These are phyloP conservation scores for Phacellophora camtschatica DNA, from an alignment of 30 jellyfish, hydroid and myxozoan species.

Conservation along the genomic window DNA sequence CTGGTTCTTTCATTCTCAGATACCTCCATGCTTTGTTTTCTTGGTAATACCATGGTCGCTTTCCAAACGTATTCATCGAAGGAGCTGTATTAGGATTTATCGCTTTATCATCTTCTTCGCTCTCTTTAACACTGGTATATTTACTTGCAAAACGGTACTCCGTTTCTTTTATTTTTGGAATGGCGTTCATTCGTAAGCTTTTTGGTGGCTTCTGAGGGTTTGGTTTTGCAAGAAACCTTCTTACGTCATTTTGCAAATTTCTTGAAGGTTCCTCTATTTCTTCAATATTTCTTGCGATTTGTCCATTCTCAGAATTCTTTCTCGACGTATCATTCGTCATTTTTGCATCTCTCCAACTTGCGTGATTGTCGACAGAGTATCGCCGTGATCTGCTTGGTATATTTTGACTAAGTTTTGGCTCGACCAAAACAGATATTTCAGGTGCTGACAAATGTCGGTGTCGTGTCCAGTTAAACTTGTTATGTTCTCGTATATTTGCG, in stretches of 20 bases:
- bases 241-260: neutral
- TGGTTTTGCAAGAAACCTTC: conserved; percentile 48
- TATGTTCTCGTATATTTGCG: neutral
- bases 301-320: neutral
- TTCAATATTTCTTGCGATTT: neutral
- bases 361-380: neutral
- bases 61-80: conserved; percentile 9
- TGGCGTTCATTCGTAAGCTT: conserved; percentile 18
- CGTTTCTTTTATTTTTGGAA: neutral
- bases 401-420: conserved; percentile 35
- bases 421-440: neutral
- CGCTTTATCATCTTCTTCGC: neutral
- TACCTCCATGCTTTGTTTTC: conserved; percentile 51
- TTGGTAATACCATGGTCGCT: conserved; percentile 54
- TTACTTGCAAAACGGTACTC: neutral
- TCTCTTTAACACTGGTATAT: neutral
- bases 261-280: neutral
- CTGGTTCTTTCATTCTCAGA: conserved; percentile 43
- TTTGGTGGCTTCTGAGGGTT: conserved; percentile 61
- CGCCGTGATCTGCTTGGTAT: conserved; percentile 23
- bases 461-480: neutral
- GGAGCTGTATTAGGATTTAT: conserved; percentile 62
- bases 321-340: neutral
- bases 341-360: neutral
- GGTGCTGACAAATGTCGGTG: conserved; percentile 54